Base-by-base conservation (phyloP, 2,113 vertebrate genomes). In the Pelobates fuscus region DNA sequence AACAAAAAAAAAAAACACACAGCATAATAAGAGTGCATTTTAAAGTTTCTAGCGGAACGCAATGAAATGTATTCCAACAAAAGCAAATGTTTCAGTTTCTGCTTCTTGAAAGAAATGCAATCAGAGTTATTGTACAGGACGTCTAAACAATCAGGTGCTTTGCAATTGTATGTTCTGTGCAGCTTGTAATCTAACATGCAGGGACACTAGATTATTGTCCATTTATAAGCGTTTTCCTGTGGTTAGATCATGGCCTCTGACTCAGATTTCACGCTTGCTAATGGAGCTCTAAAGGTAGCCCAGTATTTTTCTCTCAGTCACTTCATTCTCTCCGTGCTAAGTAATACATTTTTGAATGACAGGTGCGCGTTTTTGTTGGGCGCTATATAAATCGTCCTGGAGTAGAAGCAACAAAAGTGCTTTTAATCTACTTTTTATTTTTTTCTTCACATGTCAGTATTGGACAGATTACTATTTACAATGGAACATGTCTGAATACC, bases 401-500 rank as follows among this genome's bases (percentile, higher is more conserved):
- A 81, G 41, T 23, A 18, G 57, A 43, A 55, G n/a, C 77, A 67
- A 43, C 37, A 29, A 27, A 27, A 46, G 7, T 14, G 14, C 57
- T 8, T n/a, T 59, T 86, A 83, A 87, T 61, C 2, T 29, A 10
- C 23, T 67, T 67, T 41, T 44, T 59, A 30, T 61, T 23, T 29
- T 62, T 17, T 25, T 21, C 80, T 84, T 75, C 76, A 41, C 78
- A 72, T 86, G 55, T 81, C 82, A 99, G 96, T 85, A 88, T 61
- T 99, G 97, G 97, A 86, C 86, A 74, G 96, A 98, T 84, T 80
- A 91, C 80, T 94, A 94, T 67, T 89, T 99, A 2, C 91, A 91
- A 65, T 99, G 97, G 97, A 92, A 99, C 3, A 4, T 82, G 67
- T 90, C 90, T 0, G 93, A 95, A 0, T 98, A 96, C 77, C 92